These are phyloP conservation scores for Coryphaenoides rupestris DNA, from an alignment of 2,113 vertebrate genomes.

Conservation along the genomic window DNA sequence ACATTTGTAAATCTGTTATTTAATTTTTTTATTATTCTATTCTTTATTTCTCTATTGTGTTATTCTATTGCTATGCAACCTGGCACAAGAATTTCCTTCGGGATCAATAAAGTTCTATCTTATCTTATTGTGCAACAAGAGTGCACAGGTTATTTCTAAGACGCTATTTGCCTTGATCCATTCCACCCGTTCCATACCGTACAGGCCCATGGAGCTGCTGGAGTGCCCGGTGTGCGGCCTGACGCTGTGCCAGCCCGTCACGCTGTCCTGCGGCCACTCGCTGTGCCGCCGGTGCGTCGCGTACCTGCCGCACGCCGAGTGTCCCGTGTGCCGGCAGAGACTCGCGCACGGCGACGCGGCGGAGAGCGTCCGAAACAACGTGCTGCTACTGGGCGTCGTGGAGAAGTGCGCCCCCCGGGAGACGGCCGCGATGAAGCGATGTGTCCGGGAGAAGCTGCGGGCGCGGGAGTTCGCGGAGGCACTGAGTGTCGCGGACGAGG, in stretches of 20 bases:
- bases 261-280: conserved; percentile 81
- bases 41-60: no score
- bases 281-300: conserved; percentile 79
- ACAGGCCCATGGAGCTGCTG: conserved; percentile 71
- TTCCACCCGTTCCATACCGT: no score
- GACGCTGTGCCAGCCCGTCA: conserved; percentile 80
- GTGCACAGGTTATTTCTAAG: no score
- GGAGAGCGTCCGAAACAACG: conserved; percentile 64
- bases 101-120: no score
- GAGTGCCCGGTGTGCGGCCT: conserved; percentile 78
- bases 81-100: no score
- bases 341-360: conserved; percentile 62
- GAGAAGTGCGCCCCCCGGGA: conserved; percentile 75
- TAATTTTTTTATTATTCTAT: no score
- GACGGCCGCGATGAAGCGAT: conserved; percentile 54
- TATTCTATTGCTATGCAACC: no score
- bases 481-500: conserved; percentile 67
- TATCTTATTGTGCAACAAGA: no score
- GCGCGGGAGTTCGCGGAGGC: conserved; percentile 70
- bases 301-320: conserved; percentile 59
- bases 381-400: conserved; percentile 73
- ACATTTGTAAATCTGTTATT: no score
- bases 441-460: conserved; percentile 63
- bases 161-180: no score
- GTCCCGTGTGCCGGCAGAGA: conserved; percentile 72